phyloP scores from a whole-genome alignment of 1,140 invertebrate species.

The Lethocerus indicus region DNA sequence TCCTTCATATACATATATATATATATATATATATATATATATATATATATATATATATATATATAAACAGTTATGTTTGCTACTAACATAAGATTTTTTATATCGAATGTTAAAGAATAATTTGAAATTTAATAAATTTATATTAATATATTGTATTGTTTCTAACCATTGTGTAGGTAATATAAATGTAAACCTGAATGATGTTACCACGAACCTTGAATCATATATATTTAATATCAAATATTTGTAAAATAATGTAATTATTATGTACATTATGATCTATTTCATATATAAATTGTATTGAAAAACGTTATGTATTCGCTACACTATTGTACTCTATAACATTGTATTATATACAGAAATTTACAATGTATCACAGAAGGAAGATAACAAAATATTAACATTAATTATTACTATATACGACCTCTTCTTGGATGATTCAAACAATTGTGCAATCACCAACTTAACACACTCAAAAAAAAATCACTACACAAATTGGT shows the following conservation, averaged over 20 bases:
- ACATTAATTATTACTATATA: background rate
- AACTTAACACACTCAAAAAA: background rate
- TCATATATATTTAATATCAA: slow-evolving; percentile 14
- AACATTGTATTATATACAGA: slow-evolving; percentile 1
- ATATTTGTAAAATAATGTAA: slow-evolving; percentile 14
- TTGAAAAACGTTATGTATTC: slow-evolving; percentile 10
- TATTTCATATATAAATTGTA: slow-evolving; percentile 14
- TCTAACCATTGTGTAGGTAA: slow-evolving; percentile 1
- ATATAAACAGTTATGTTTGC: no score
- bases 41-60: no score
- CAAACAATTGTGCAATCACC: background rate
- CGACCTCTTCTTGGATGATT: background rate
- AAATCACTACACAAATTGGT: background rate
- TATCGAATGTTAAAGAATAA: background rate
- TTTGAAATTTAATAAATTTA: background rate
- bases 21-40: no score
- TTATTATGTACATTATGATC: slow-evolving; percentile 12
- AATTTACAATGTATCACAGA: slow-evolving; percentile 4
- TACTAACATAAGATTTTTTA: slow-evolving; percentile 2
- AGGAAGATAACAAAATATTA: background rate
- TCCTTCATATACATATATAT: no score
- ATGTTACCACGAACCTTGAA: no score
- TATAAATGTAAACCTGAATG: no score
- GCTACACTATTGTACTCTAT: slow-evolving; percentile 4
- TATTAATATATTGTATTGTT: background rate